Base-by-base conservation (phyloP, 2,797 vertebrate genomes). In the Myripristis jacobus region DNA sequence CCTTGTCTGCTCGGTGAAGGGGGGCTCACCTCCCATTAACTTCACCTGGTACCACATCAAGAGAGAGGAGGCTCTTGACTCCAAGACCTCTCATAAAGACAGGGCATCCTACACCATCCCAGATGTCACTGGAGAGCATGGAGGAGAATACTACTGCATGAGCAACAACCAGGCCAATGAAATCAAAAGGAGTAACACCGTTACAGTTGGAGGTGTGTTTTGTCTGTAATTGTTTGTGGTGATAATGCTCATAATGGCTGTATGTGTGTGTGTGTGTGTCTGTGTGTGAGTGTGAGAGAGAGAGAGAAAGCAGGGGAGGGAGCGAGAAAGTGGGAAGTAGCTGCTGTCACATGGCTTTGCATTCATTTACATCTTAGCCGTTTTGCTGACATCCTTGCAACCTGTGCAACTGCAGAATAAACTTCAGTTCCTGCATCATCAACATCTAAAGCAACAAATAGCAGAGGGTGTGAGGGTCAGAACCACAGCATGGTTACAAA, bases 81-180 rank as follows among this genome's bases (percentile, higher is more conserved):
- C 19, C 4, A 1, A 51, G 36, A 65, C 0, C 16, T 52, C 47
- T 24, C 8, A 4, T 0, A 53, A 25, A 9, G 70, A 15, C 36
- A 4, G 61, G 24, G 86, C 1, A 16, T 70, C 54, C 5, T 24
- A 81, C 79, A 47, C 0, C 3, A 76, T 94, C 66, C 16, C 1
- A 1, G 48, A 44, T 1, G 64, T 93, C 15, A 44, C 9, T 18
- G 50, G 52, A 44, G 43, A 84, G 5, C 48, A 93, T 1, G 51
- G 19, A 24, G 93, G 93, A 7, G n/a, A 0, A 0, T 95, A 94
- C 75, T 91, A 81, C 85, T 95, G 94, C 13, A 19, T 24, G 34
- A 66, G 82, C 68, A 73, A 4, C 68, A 94, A 95, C 84, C 4
- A 5, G 0, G 92, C 91, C 19, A 31, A 63, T 1, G 65, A 84